Conservation (phyloP, 2,113 vertebrate species). For the Hypanus sabinus region DNA sequence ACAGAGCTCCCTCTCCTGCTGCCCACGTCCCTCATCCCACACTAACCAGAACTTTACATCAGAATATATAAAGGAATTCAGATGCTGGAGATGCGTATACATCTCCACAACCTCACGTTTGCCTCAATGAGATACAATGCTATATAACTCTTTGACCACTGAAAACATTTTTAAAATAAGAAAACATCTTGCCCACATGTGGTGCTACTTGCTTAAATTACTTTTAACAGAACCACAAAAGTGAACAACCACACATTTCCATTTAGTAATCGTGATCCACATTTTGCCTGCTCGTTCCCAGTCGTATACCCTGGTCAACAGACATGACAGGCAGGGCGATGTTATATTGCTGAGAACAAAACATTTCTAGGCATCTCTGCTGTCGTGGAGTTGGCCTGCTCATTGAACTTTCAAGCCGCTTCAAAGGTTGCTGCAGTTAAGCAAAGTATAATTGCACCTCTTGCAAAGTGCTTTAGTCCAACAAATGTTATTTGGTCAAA, state of each 20-base stretch:
- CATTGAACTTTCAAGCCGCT: neutral
- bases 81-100: too few relatives aligned
- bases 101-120: neutral
- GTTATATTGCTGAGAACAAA: neutral
- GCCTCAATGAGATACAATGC: neutral
- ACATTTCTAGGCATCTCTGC: neutral
- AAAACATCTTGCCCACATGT: neutral
- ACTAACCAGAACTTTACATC: neutral
- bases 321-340: neutral
- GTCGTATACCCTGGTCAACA: neutral
- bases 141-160: neutral
- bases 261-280: neutral
- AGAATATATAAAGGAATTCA: too few relatives aligned
- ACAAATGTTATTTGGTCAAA: neutral
- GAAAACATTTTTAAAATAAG: neutral
- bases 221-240: neutral
- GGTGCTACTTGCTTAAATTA: neutral
- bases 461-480: neutral
- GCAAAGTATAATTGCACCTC: neutral
- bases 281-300: neutral
- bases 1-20: neutral
- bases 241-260: neutral
- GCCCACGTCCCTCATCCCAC: too few relatives aligned
- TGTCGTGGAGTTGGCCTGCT: neutral
- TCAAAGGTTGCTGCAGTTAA: neutral